Percentiles rank a stretch among this genome's conserved stretches.
These are phyloP conservation scores for Panthera tigris DNA, from an alignment of 2,113 vertebrate species.

Conservation along the genomic window DNA sequence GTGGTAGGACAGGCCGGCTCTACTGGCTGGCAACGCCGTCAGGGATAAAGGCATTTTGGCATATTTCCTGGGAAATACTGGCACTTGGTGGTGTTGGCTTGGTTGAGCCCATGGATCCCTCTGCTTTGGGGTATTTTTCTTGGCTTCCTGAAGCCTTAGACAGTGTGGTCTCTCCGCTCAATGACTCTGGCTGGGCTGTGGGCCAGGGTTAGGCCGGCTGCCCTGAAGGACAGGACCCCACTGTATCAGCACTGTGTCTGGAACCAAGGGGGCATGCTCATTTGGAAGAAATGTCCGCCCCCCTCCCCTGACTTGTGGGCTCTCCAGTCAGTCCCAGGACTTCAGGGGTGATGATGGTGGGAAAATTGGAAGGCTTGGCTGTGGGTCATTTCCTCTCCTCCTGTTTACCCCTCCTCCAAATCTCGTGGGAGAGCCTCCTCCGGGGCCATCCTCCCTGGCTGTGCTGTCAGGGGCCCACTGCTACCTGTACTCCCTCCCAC, in stretches of 20 bases:
- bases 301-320: neutral
- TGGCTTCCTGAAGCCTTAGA: neutral
- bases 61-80: neutral
- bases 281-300: neutral
- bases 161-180: neutral
- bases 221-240: neutral
- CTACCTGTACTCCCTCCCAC: neutral
- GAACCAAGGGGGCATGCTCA: neutral
- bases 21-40: too few species aligned
- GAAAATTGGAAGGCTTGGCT: neutral
- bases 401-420: neutral
- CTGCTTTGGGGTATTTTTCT: neutral
- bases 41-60: neutral
- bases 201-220: neutral
- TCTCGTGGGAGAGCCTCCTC: neutral
- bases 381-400: neutral
- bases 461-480: neutral
- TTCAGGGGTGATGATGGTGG: neutral
- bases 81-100: neutral
- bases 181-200: neutral
- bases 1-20: neutral
- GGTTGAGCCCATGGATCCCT: rapidly evolving
- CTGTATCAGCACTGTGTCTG: too few species aligned
- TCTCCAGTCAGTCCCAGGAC: neutral
- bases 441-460: neutral